phyloP scores from a whole-genome alignment of 1,140 invertebrate genomes.

The Anagrus nilaparvatae region DNA sequence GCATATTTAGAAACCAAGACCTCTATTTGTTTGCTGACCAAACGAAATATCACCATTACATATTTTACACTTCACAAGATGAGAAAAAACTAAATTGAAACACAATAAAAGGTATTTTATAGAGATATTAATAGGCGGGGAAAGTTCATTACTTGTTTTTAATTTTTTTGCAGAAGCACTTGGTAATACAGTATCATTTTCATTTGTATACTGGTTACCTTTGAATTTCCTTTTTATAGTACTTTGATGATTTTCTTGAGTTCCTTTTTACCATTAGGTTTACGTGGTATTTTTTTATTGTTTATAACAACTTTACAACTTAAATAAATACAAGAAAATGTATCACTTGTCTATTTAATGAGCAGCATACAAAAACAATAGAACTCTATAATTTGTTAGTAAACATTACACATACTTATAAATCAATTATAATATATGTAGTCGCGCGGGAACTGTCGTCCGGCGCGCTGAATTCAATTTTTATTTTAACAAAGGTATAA shows the following conservation, averaged over 20 bases:
- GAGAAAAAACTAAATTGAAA: conserved; percentile 6
- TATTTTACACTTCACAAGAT: conserved; percentile 4
- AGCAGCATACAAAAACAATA: not conserved
- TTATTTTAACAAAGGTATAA: not conserved
- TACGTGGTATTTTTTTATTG: not conserved
- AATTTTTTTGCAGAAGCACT: not conserved
- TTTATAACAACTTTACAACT: not conserved
- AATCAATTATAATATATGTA: not conserved
- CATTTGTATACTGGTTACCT: not conserved
- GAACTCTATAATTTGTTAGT: not conserved
- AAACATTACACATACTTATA: not conserved
- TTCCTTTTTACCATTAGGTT: not conserved
- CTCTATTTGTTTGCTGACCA: conserved; percentile 2
- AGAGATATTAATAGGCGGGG: not conserved
- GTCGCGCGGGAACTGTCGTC: not conserved
- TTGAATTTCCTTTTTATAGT: not conserved
- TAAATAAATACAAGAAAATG: not conserved
- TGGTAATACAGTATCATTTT: not conserved
- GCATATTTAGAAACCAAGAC: not conserved
- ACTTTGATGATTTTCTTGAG: not conserved
- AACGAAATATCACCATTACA: conserved; percentile 5
- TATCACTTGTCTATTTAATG: not conserved
- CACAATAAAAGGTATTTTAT: too few relatives aligned
- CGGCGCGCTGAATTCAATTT: not conserved
- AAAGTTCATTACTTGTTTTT: not conserved